phyloP scores from a whole-genome alignment of 2,113 vertebrate genomes.

The Riparia riparia region DNA sequence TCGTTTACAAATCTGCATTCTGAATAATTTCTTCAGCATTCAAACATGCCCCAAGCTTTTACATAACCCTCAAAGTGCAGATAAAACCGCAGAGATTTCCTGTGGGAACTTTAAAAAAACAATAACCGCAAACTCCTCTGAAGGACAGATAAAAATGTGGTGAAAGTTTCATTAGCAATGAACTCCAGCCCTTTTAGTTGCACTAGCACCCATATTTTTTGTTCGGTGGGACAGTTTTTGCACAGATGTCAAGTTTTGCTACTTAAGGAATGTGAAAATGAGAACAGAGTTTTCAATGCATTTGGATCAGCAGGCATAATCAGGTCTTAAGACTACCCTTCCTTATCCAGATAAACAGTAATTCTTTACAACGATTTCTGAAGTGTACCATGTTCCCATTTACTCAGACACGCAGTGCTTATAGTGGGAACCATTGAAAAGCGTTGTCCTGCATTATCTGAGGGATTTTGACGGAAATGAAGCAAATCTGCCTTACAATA shows the following conservation, averaged over 20 bases:
- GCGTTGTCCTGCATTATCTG: conserved; percentile 42
- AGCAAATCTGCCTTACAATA: conserved; percentile 68
- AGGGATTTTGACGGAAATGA: conserved; percentile 68
- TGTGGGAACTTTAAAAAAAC: conserved; percentile 69
- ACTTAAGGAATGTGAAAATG: conserved; percentile 59
- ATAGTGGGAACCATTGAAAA: conserved; percentile 37
- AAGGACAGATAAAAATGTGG: conserved; percentile 52
- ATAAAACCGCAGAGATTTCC: conserved; percentile 43
- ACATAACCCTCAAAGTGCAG: conserved; percentile 16
- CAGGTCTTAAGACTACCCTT: conserved; percentile 45
- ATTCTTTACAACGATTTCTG: conserved; percentile 67
- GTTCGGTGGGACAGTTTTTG: conserved; percentile 41
- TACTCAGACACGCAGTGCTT: conserved; percentile 42
- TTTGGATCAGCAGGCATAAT: conserved; percentile 37
- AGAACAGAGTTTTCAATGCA: conserved; percentile 47
- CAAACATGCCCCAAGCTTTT: conserved; percentile 30
- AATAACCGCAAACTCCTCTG: conserved; percentile 39
- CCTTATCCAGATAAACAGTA: conserved; percentile 66
- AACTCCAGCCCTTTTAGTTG: conserved; percentile 2
- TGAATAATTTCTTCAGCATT: conserved; percentile 52
- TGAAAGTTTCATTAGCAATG: conserved; percentile 45
- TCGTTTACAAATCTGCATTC: conserved; percentile 57
- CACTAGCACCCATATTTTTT: conserved; percentile 58
- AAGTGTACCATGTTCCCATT: conserved; percentile 67
- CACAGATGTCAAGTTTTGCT: conserved; percentile 65